Percentiles rank a stretch among this genome's conserved stretches.
Conservation (phyloP, 2,113 vertebrate species). For the Eulacestoma nigropectus region DNA sequence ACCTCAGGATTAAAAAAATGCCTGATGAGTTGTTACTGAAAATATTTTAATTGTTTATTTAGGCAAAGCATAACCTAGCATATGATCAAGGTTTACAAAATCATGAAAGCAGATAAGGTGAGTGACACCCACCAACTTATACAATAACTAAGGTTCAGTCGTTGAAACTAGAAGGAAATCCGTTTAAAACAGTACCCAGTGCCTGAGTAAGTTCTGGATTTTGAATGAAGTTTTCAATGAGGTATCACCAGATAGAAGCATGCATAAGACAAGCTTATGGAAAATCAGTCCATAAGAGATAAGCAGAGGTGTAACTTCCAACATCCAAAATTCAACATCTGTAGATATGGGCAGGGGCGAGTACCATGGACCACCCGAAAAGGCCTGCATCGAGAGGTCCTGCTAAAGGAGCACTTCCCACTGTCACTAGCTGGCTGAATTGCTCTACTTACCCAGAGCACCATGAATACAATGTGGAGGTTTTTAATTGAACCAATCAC, state of each 20-base stretch:
- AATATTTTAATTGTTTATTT: background rate
- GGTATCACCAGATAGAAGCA: background rate
- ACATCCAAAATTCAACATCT: background rate
- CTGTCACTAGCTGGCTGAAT: background rate
- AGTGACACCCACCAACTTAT: background rate
- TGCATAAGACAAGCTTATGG: background rate
- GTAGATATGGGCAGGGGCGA: background rate
- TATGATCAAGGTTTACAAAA: background rate
- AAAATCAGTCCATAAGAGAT: background rate
- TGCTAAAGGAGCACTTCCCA: background rate
- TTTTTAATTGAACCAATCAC: background rate
- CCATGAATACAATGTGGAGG: too few relatives aligned
- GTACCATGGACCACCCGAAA: background rate
- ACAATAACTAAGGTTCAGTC: background rate
- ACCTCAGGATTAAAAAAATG: background rate
- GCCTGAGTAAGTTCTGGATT: background rate
- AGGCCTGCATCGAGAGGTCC: accelerated
- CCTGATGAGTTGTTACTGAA: background rate
- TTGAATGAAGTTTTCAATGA: background rate
- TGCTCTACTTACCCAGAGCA: accelerated
- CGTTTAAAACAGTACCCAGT: background rate
- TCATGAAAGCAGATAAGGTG: background rate
- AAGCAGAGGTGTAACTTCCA: background rate
- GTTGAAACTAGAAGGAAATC: background rate
- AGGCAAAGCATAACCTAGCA: accelerated